Conservation (phyloP, 2,113 vertebrate genomes). For the Cyprinodon tularosa region DNA sequence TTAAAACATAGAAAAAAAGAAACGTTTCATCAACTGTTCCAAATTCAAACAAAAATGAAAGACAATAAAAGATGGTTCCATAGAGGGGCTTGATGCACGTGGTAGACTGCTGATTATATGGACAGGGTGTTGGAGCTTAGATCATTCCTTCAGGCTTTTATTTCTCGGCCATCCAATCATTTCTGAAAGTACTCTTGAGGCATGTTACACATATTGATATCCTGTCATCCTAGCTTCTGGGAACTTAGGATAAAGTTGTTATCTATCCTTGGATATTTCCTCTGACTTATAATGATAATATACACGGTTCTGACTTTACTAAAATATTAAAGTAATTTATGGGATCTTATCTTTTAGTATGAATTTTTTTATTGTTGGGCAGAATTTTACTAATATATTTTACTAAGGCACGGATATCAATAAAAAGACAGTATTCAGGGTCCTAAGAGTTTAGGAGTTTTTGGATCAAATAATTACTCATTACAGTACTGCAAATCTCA, state of each 20-base stretch:
- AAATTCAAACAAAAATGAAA: too few species aligned
- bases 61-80: too few species aligned
- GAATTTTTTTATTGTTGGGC: background rate
- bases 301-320: background rate
- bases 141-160: background rate
- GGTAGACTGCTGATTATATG: background rate
- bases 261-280: background rate
- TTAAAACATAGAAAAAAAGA: too few species aligned
- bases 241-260: background rate
- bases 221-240: background rate
- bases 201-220: background rate
- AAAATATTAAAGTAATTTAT: background rate
- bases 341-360: background rate
- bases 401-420: background rate
- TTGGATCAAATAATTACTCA: too few species aligned
- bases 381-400: background rate
- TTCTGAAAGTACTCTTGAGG: background rate
- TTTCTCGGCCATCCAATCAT: background rate
- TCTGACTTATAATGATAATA: background rate
- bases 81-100: background rate
- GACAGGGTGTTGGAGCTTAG: background rate
- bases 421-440: background rate
- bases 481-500: background rate
- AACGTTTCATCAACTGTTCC: too few species aligned
- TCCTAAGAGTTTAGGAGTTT: background rate